Conservation (phyloP, 2,113 vertebrate species). For the Muntiacus reevesi region DNA sequence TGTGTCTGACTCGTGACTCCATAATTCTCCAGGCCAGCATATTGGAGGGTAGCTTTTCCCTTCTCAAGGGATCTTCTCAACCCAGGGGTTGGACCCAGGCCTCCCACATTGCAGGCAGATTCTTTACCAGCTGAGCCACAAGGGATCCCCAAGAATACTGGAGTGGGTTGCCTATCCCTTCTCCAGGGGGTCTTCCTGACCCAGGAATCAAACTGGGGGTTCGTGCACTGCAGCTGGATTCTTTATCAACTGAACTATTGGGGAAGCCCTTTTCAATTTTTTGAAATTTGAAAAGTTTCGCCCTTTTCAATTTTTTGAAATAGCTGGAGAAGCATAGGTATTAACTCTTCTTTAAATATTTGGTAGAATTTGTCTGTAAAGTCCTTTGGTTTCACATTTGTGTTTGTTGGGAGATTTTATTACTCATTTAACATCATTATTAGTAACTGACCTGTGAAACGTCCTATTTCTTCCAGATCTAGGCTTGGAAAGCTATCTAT, state of each 20-base stretch:
- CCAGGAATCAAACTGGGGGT: neutral
- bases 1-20: neutral
- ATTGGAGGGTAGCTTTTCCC: neutral
- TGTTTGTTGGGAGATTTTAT: neutral
- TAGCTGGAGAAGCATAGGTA: neutral
- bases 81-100: neutral
- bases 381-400: neutral
- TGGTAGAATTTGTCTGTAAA: neutral
- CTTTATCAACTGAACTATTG: neutral
- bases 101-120: rapidly evolving
- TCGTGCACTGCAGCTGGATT: neutral
- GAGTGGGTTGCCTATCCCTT: neutral
- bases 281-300: neutral
- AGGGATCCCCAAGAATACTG: neutral
- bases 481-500: neutral
- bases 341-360: neutral
- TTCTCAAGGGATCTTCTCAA: rapidly evolving
- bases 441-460: neutral
- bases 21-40: neutral
- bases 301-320: neutral
- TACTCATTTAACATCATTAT: neutral
- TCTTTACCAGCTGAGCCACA: neutral
- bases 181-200: neutral
- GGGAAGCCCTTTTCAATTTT: too few relatives aligned
- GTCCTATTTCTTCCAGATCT: neutral